Evolutionary conservation across 2,888 invertebrate genomes (phyloP).

Genomic region (Cinara cedri): DNA sequence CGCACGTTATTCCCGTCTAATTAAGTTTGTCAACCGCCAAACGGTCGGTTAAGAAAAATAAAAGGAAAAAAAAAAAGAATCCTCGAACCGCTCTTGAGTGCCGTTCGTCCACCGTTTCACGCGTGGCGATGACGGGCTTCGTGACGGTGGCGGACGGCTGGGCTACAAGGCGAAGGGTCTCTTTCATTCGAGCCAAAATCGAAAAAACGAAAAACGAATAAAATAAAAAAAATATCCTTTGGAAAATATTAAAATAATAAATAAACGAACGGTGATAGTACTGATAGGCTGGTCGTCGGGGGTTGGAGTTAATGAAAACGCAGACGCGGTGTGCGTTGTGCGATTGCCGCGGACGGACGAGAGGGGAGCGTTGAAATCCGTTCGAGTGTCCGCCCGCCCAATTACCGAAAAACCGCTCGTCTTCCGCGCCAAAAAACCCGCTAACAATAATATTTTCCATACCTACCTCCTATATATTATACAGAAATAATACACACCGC

Average conservation of each 20-base stretch:
- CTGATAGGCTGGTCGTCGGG: no score
- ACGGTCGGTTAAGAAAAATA: no score
- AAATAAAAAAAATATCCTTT: no score
- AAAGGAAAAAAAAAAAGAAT: neutral
- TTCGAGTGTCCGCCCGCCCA: slow-evolving; percentile 32
- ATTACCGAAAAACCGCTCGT: slow-evolving; percentile 29
- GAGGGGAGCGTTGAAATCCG: slow-evolving; percentile 23
- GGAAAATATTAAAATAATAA: neutral
- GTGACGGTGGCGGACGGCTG: no score
- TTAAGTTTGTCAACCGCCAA: slow-evolving; percentile 18
- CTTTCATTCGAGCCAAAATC: neutral
- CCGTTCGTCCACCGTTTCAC: no score
- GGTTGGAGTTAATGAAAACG: neutral
- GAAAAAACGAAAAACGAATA: neutral
- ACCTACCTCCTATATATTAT: neutral
- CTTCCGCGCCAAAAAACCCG: neutral
- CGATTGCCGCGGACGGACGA: neutral
- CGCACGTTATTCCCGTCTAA: slow-evolving; percentile 13
- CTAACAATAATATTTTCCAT: no score
- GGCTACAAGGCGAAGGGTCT: no score
- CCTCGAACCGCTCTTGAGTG: neutral
- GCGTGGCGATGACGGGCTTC: no score
- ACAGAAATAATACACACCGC: neutral
- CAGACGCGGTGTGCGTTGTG: neutral
- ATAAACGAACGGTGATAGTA: slow-evolving; percentile 17